phyloP scores from a whole-genome alignment of 1,140 invertebrate species.

The Mercenaria mercenaria region DNA sequence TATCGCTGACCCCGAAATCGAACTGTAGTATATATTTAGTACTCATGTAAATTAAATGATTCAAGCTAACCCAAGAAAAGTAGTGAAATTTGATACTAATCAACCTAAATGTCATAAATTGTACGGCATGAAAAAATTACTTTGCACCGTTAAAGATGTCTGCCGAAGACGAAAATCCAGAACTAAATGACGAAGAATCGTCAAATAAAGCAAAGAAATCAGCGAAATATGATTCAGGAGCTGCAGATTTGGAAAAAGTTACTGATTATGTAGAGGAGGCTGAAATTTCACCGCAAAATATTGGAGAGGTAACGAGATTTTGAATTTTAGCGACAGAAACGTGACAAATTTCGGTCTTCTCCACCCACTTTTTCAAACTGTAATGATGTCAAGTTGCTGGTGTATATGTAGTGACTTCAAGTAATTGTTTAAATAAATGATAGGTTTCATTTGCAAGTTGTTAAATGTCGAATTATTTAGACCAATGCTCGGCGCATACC shows the following conservation, averaged over 20 bases:
- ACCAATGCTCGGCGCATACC: too few relatives aligned
- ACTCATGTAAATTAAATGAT: too few relatives aligned
- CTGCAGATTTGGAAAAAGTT: slow-evolving; percentile 86
- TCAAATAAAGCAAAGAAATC: slow-evolving; percentile 81
- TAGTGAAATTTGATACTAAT: too few relatives aligned
- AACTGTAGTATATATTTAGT: too few relatives aligned
- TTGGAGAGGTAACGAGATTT: slow-evolving; percentile 81
- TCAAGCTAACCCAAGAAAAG: too few relatives aligned
- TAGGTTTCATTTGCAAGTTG: too few relatives aligned
- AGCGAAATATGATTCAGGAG: slow-evolving; percentile 85
- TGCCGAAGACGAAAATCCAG: slow-evolving; percentile 77
- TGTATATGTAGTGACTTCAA: too few relatives aligned
- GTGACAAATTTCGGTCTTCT: background rate
- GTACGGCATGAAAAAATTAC: too few relatives aligned
- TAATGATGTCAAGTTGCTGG: background rate
- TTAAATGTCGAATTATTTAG: too few relatives aligned
- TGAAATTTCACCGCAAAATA: slow-evolving; percentile 84
- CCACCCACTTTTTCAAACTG: background rate
- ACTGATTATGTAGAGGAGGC: slow-evolving; percentile 86
- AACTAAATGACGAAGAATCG: slow-evolving; percentile 75
- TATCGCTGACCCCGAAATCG: too few relatives aligned
- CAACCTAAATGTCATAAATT: too few relatives aligned
- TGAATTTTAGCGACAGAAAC: background rate
- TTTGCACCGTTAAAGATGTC: slow-evolving; percentile 74
- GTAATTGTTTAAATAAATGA: too few relatives aligned